Percentiles rank a stretch among this genome's conserved stretches.
Evolutionary conservation across 2,113 vertebrate species (phyloP).

Genomic region (Syngnathoides biaculeatus): DNA sequence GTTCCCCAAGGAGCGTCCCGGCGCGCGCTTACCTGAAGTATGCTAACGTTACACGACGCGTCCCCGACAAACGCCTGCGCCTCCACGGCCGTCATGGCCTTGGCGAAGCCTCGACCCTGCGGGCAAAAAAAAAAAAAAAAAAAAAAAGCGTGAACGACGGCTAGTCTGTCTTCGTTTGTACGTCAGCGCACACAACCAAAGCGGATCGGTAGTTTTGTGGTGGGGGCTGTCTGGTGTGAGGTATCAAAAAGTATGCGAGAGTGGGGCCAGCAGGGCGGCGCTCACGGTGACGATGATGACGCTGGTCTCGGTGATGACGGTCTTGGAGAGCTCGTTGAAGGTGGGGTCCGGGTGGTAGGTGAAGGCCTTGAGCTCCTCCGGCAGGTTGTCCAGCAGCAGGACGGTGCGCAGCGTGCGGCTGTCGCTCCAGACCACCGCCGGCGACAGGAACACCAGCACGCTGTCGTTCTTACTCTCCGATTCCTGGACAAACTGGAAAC

Average conservation of each 20-base stretch:
- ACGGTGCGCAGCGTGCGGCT: conserved; percentile 68
- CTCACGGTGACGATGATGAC: conserved; percentile 70
- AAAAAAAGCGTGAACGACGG: not conserved
- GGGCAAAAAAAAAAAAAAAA: rapidly evolving
- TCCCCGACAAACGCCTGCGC: conserved; percentile 88
- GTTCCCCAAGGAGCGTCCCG: not conserved
- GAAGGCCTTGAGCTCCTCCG: conserved; percentile 74
- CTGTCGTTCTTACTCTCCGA: conserved; percentile 71
- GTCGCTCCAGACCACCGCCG: conserved; percentile 71
- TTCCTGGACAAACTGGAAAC: conserved; percentile 62
- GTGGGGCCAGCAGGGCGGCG: not conserved
- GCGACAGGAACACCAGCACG: conserved; percentile 79
- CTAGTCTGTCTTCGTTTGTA: too few relatives aligned
- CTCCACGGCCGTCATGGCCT: conserved; percentile 87
- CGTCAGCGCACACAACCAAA: too few relatives aligned
- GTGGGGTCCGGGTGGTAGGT: conserved; percentile 81
- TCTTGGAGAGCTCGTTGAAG: conserved; percentile 69
- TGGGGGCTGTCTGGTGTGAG: too few relatives aligned
- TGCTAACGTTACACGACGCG: conserved; percentile 81
- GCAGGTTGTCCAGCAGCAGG: conserved; percentile 81
- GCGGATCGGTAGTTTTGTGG: too few relatives aligned
- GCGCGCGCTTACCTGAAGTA: conserved; percentile 67
- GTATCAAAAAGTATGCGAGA: not conserved
- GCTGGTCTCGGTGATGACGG: conserved; percentile 61
- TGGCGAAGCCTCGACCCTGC: conserved; percentile 87